phyloP scores from a whole-genome alignment of 2,113 vertebrate species.

The Anarrhichthys ocellatus region DNA sequence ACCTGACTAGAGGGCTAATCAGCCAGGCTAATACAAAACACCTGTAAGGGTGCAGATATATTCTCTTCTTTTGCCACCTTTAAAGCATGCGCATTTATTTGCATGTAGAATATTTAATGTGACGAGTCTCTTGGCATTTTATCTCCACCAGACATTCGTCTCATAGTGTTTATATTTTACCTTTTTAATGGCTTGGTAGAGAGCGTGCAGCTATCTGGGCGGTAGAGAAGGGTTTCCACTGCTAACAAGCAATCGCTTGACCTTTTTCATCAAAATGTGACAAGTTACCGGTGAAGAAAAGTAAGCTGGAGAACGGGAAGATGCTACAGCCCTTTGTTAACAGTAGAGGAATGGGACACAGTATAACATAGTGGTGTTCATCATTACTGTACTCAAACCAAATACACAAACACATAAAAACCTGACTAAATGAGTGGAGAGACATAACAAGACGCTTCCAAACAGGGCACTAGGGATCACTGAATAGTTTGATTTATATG shows the following conservation, averaged over 20 bases:
- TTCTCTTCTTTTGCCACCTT: not conserved
- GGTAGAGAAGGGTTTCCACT: conserved; percentile 8
- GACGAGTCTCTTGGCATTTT: conserved; percentile 36
- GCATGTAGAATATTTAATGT: conserved; percentile 8
- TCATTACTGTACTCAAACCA: not conserved
- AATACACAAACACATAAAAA: not conserved
- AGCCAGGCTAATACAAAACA: not conserved
- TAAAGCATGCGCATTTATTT: conserved; percentile 24
- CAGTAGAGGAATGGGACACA: not conserved
- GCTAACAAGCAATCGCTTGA: conserved; percentile 53
- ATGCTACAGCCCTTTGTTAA: conserved; percentile 11
- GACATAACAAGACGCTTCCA: not conserved
- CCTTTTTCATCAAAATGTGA: conserved; percentile 43
- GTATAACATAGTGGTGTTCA: not conserved
- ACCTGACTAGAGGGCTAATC: not conserved
- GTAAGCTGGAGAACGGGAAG: conserved; percentile 26
- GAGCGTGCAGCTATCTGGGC: conserved; percentile 21
- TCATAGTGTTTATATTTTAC: conserved; percentile 15
- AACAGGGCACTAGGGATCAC: not conserved
- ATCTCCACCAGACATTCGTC: conserved; percentile 25
- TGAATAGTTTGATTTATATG: not conserved
- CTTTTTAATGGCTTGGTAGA: conserved; percentile 67
- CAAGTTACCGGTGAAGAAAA: conserved; percentile 32
- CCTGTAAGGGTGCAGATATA: not conserved
- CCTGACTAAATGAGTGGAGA: not conserved